Evolutionary conservation across 2,888 invertebrate species (phyloP).

Genomic region (Molorchus minor): DNA sequence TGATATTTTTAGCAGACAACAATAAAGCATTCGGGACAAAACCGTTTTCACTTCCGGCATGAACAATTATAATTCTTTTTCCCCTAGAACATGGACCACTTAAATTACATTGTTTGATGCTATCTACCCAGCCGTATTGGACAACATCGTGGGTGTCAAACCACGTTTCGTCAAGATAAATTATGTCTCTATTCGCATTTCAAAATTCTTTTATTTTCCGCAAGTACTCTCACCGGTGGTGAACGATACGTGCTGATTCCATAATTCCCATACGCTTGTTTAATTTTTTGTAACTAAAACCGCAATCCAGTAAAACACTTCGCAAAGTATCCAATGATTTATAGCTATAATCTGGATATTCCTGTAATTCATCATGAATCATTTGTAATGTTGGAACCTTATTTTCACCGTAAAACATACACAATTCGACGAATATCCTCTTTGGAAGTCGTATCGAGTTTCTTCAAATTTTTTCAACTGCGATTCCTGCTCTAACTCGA

Average conservation of each 20-base stretch:
- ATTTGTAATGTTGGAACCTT: constrained; percentile 6
- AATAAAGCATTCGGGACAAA: constrained; percentile 33
- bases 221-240: background rate
- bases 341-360: constrained; percentile 3
- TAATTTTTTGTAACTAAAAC: background rate
- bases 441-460: background rate
- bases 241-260: background rate
- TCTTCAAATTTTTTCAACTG: background rate
- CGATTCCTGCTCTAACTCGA: background rate
- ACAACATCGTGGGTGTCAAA: constrained; percentile 39
- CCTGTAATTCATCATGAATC: constrained; percentile 2
- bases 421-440: background rate
- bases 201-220: constrained; percentile 9
- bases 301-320: constrained; percentile 1
- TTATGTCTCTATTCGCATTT: constrained; percentile 16
- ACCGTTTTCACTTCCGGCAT: constrained; percentile 38
- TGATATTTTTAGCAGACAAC: constrained; percentile 35
- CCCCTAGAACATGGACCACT: constrained; percentile 32
- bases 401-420: background rate
- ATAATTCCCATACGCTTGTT: constrained; percentile 6
- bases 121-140: constrained; percentile 37
- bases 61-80: constrained; percentile 38
- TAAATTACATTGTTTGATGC: constrained; percentile 27
- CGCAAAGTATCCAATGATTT: background rate
- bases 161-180: constrained; percentile 43